Evolutionary conservation across 2,888 invertebrate genomes (phyloP), one percentile per base, ranked within the genome.

Genomic region (Stenchaetothrips biformis): DNA sequence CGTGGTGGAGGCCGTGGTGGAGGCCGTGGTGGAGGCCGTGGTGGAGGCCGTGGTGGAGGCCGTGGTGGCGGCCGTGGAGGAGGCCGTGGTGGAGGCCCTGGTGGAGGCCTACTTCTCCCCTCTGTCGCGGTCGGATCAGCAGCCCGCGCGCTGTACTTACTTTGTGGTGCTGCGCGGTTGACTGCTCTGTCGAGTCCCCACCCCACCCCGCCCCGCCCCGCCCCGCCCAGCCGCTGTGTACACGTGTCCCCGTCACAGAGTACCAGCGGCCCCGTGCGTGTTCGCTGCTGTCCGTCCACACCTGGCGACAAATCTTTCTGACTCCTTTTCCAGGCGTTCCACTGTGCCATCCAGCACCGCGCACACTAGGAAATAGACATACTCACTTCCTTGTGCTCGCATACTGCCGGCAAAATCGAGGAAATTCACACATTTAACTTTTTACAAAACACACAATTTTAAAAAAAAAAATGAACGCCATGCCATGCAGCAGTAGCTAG

Each of bases 161-260:
- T 74, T 74, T 74, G 67, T 74, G 67, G 67, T 74, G 9, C 25
- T 11, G 25, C 67, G 67, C 67, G 67, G 67, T 74, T 74, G 67
- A 21, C 67, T 74, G 67, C 67, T 1, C 25, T 37, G 67, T 9
- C 67, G 59, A 16, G 59, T 18, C 59, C 59, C 59, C 59, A 59
- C 59, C 18, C 13, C 59, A 16, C 13, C 18, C 53, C 11, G 53
- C 53, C 53, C 53, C 53, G 8, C 67, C 67, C 7, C 67, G 4
- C 25, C 21, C 67, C 67, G n/a, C 37, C 21, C 67, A 9, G 21
- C 67, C 67, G 37, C 53, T 13, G 53, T 18, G 4, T 18, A 53
- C 53, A 67, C 67, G 67, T 74, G 67, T 74, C 67, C 0, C 67
- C 25, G 67, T 74, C 67, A 25, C 67, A 74, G 67, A 67, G 21